Base-by-base conservation (phyloP, 2,113 vertebrate genomes). In the Chaetorhynchus papuensis region DNA sequence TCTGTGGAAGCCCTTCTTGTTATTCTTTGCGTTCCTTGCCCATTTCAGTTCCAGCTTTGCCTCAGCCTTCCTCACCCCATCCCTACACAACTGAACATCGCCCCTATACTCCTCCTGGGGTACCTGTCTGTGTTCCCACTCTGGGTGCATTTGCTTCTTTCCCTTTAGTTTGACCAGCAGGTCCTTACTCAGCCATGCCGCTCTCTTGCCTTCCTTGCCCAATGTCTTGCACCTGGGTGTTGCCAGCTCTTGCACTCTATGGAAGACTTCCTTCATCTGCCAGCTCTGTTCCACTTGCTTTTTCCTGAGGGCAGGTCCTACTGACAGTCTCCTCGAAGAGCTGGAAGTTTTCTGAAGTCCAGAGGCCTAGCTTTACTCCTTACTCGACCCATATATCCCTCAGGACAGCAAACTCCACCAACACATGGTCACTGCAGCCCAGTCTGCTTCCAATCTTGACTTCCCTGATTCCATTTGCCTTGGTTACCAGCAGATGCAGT, bases 151-250 rank as follows among this genome's bases (percentile, higher is more conserved):
- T 70, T 78, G 7, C 24, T 54, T 39, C n/a, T 47, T 79, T 54
- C 24, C 30, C 18, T 54, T 47, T n/a, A 16, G 47, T 79, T 63
- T 54, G 16, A 11, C 28, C 41, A 61, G 28, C 47, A 45, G 39
- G 15, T 61, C 47, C 15, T 28, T 78, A 9, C 20, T 53, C 47
- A 47, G n/a, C 74, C 28, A 1, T 20, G 24, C 28, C 0, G 0
- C 10, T 21, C 10, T 45, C 41, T 63, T 63, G 13, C 57, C 41
- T 54, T 56, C 20, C 41, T 22, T 35, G n/a, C 20, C 11, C 0
- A 0, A 24, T 39, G 68, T 53, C 54, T 61, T 45, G 6, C 19
- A 13, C 22, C 39, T 56, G 41, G 24, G 41, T 31, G 6, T 35
- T 63, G 30, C 20, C 42, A 35, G 49, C 13, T 47, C 49, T 63